Evolutionary conservation across 2,888 invertebrate genomes (phyloP).

Genomic region (Thysanoteuthis rhombus): DNA sequence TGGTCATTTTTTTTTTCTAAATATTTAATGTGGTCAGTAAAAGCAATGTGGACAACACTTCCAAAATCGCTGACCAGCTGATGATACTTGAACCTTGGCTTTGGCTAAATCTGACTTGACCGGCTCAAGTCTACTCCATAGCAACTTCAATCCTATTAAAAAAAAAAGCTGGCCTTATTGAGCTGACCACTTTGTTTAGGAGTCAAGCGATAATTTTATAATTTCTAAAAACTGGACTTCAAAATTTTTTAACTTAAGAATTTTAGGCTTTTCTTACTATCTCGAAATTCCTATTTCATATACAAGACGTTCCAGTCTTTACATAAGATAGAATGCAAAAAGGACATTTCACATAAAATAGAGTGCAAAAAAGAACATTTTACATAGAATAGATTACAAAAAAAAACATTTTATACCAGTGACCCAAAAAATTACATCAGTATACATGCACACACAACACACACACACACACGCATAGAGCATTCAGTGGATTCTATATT

Average conservation of each 20-base stretch:
- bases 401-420: not conserved
- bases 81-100: not conserved
- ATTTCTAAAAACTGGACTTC: not conserved
- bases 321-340: not conserved
- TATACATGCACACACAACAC: not conserved
- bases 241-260: not conserved
- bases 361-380: not conserved
- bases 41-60: not conserved
- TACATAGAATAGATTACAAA: not conserved
- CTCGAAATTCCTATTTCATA: not conserved
- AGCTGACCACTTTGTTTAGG: not conserved
- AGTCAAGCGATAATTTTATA: not conserved
- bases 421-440: not conserved
- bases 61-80: not conserved
- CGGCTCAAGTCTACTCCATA: not conserved
- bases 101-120: not conserved
- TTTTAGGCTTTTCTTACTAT: not conserved
- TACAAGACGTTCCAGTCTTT: not conserved
- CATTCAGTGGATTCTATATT: not conserved
- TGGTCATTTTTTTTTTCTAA: not conserved
- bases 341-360: not conserved
- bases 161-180: not conserved
- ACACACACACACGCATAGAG: not conserved
- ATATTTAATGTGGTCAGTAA: not conserved
- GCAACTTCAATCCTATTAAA: not conserved